These are phyloP conservation scores for Rhinophrynus dorsalis DNA, from an alignment of 2,797 vertebrate genomes.

Conservation along the genomic window DNA sequence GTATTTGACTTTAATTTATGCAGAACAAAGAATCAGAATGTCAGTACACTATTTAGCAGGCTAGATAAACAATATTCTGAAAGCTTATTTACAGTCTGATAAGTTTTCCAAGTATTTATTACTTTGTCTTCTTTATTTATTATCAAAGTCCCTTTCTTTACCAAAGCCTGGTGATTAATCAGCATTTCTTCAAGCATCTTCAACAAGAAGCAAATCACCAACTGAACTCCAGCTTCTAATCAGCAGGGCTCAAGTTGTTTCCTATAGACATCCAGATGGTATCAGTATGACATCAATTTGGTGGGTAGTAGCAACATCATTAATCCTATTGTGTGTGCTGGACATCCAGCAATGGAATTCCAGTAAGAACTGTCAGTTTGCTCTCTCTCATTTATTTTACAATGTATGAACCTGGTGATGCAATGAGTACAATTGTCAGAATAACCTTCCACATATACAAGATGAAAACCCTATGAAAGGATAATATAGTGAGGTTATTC, in stretches of 20 bases:
- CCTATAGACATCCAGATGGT: constrained; percentile 3
- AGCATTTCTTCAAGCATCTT: neutral
- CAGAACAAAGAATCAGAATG: neutral
- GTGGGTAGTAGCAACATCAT: neutral
- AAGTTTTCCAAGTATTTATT: constrained; percentile 4
- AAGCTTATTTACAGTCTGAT: constrained; percentile 10
- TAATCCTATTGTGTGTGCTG: constrained; percentile 1
- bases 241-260: constrained; percentile 8
- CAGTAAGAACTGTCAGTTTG: neutral
- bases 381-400: neutral
- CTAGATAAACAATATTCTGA: constrained; percentile 1
- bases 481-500: neutral
- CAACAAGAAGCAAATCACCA: neutral
- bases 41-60: neutral
- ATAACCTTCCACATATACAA: neutral
- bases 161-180: constrained; percentile 1
- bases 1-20: constrained; percentile 3
- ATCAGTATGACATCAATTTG: constrained; percentile 10
- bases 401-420: neutral
- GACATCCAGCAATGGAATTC: constrained; percentile 9
- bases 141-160: constrained; percentile 3
- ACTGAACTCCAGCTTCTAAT: constrained; percentile 6
- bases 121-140: constrained; percentile 7
- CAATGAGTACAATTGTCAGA: neutral
- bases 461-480: neutral